These are phyloP conservation scores for Eupsittula cactorum DNA, from an alignment of 2,113 vertebrate species.

Conservation along the genomic window DNA sequence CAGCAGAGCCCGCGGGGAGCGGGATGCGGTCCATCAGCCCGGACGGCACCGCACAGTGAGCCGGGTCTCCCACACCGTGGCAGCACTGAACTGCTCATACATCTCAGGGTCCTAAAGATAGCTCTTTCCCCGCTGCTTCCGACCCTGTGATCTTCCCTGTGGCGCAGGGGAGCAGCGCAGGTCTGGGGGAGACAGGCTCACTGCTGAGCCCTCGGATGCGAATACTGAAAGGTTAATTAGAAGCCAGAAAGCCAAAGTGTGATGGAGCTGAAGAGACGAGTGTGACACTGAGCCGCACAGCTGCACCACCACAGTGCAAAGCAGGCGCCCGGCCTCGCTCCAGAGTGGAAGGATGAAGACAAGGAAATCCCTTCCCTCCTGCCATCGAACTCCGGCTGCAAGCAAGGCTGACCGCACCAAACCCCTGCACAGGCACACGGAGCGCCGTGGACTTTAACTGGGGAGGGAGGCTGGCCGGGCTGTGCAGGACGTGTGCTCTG, in stretches of 20 bases:
- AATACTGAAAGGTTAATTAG: background rate
- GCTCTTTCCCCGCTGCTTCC: rapidly evolving
- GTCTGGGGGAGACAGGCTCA: rapidly evolving
- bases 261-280: rapidly evolving
- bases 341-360: rapidly evolving
- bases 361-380: background rate
- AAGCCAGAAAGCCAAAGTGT: background rate
- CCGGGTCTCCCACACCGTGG: background rate
- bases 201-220: rapidly evolving
- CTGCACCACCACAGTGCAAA: rapidly evolving
- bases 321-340: background rate
- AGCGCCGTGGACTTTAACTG: rapidly evolving
- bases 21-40: background rate
- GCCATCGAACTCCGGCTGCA: background rate
- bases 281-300: background rate
- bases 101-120: rapidly evolving
- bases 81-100: background rate
- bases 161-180: rapidly evolving
- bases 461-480: background rate
- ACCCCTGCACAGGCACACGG: rapidly evolving
- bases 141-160: rapidly evolving
- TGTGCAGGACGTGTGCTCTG: background rate
- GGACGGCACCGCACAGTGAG: background rate
- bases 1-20: rapidly evolving
- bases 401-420: background rate